phyloP scores from a whole-genome alignment of 2,888 invertebrate species.

The Drosophila borealis region DNA sequence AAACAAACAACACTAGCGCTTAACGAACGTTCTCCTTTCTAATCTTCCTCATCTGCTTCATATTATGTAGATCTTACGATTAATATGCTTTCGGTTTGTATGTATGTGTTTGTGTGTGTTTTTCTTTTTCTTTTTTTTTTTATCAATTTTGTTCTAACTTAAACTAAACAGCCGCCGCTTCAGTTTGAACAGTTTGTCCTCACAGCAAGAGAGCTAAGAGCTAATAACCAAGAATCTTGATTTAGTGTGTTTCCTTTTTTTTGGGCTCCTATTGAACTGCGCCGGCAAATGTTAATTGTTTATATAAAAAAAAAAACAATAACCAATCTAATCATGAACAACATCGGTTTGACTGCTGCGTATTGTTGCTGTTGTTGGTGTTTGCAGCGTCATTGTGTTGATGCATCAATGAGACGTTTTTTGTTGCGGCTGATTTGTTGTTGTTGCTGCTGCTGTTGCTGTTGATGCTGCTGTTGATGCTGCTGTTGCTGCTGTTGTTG shows the following conservation, averaged over 20 bases:
- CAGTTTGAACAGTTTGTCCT: conserved; percentile 26
- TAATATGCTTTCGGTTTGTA: conserved; percentile 36
- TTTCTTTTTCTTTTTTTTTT: conserved; percentile 23
- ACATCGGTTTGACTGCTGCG: conserved; percentile 30
- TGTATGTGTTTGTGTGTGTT: conserved; percentile 4
- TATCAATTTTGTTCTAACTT: conserved; percentile 75
- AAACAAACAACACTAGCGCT: conserved; percentile 76
- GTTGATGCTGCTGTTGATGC: conserved; percentile 31
- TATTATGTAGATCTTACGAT: conserved; percentile 33
- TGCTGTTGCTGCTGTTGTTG: conserved; percentile 63
- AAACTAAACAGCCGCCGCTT: conserved; percentile 73
- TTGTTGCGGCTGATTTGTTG: conserved; percentile 67
- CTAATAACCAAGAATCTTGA: conserved; percentile 13
- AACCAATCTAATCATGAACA: conserved; percentile 32
- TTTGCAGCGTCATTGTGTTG: conserved; percentile 25
- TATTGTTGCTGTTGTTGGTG: conserved; percentile 12
- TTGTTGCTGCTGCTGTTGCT: conserved; percentile 43
- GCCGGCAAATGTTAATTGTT: conserved; percentile 5
- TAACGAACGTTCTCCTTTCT: conserved; percentile 56
- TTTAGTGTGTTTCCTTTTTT: not conserved
- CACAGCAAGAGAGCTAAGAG: conserved; percentile 14
- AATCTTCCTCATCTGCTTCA: conserved; percentile 7
- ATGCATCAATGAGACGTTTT: conserved; percentile 68
- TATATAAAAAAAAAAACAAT: conserved; percentile 18
- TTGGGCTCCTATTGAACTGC: conserved; percentile 5